Evolutionary conservation across 2,797 vertebrate species (phyloP).

Genomic region (Xerus rutilus): DNA sequence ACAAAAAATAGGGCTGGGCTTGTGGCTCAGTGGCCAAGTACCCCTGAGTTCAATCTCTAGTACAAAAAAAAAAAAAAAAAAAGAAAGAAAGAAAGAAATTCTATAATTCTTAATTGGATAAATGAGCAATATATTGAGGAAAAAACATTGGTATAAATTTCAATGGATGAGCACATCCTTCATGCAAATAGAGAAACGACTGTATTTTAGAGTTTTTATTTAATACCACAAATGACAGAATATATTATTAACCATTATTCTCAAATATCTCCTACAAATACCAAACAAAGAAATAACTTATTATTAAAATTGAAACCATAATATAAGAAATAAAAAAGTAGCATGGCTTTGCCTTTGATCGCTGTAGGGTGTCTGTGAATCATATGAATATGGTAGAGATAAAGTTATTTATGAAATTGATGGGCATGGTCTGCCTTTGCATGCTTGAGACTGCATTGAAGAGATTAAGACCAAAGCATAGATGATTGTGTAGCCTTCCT

Average conservation of each 20-base stretch:
- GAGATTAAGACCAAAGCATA: neutral
- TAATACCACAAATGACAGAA: neutral
- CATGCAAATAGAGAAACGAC: neutral
- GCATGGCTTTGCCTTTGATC: neutral
- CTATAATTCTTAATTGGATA: neutral
- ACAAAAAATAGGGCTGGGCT: too few relatives aligned
- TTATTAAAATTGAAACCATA: neutral
- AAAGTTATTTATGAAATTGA: neutral
- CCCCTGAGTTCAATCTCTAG: too few relatives aligned
- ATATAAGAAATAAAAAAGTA: neutral
- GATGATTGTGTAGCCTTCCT: neutral
- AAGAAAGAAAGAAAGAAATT: neutral
- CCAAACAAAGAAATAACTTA: neutral
- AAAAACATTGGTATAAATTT: neutral
- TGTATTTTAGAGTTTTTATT: neutral
- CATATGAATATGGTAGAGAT: neutral
- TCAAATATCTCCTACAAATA: neutral
- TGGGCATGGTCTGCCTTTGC: neutral
- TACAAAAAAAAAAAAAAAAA: too few relatives aligned
- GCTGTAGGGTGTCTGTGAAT: neutral
- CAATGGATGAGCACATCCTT: neutral
- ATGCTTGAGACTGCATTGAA: neutral
- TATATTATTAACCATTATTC: neutral
- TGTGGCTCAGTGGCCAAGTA: too few relatives aligned
- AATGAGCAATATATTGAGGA: neutral